Evolutionary conservation across 1,140 invertebrate species (phyloP), one percentile per base, ranked within the genome.

Genomic region (Geopemphigus sp.): DNA sequence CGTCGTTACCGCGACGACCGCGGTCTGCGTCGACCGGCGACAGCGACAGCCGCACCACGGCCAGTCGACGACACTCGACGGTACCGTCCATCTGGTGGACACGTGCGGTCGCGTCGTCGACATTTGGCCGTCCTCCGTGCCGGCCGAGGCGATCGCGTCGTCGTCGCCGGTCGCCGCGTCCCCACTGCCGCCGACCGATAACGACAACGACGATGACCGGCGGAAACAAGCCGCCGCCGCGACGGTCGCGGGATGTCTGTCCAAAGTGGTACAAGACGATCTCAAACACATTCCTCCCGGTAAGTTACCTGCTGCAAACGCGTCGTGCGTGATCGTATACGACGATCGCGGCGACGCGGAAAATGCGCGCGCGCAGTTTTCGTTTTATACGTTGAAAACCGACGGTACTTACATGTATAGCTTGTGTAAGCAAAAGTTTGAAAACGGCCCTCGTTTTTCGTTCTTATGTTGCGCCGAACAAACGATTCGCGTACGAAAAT

Each of bases 261-360:
- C 72, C 24, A 19, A 3, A 8, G n/a, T n/a, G n/a, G 24, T 63
- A 50, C 74, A 45, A 45, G 74, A 47, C 19, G 74, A 78, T 45
- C 73, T 76, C 54, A 76, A 76, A 63, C 74, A 78, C 8, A 78
- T 78, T 63, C 74, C 74, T 1, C 74, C 74, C 1, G 74, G 74
- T 78, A 78, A 78, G 24, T 45, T 5, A 8, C 32, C 32, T 39
- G n/a, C n/a, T n/a, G n/a, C n/a, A n/a, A n/a, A n/a, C n/a, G n/a
- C n/a, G n/a, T n/a, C n/a, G n/a, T n/a, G n/a, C n/a, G n/a, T n/a
- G n/a, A n/a, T n/a, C n/a, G n/a, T n/a, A n/a, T n/a, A n/a, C n/a
- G n/a, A n/a, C n/a, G n/a, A n/a, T n/a, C n/a, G n/a, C n/a, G n/a
- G n/a, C n/a, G n/a, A n/a, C n/a, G n/a, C n/a, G n/a, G n/a, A n/a